Percentiles rank a stretch among this genome's conserved stretches.
Evolutionary conservation across 2,797 vertebrate genomes (phyloP).

Genomic region (Falco peregrinus): DNA sequence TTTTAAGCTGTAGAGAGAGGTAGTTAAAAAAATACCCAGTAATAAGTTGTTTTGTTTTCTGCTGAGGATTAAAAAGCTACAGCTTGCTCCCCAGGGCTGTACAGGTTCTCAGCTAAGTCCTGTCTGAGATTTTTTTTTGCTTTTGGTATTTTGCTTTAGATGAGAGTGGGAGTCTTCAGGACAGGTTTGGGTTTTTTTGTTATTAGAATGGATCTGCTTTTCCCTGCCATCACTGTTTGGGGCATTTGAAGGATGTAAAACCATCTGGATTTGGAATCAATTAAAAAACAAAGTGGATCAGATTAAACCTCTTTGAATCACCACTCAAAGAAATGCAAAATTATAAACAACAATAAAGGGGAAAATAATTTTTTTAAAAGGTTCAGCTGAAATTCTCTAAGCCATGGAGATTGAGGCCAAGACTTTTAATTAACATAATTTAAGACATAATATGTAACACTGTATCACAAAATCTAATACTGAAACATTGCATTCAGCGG

Average conservation of each 20-base stretch:
- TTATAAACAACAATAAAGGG: not conserved
- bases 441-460: not conserved
- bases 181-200: not conserved
- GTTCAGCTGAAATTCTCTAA: not conserved
- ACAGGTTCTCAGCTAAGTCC: not conserved
- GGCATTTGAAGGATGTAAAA: not conserved
- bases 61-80: not conserved
- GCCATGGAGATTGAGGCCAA: not conserved
- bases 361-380: not conserved
- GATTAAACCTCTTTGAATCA: not conserved
- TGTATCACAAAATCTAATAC: not conserved
- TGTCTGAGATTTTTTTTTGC: not conserved
- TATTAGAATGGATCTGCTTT: not conserved
- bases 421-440: not conserved
- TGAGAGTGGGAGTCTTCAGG: not conserved
- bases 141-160: not conserved
- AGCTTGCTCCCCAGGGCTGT: not conserved
- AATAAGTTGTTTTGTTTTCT: not conserved
- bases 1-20: not conserved
- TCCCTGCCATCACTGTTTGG: not conserved
- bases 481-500: not conserved
- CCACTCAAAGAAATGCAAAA: not conserved
- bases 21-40: not conserved
- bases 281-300: not conserved
- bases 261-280: not conserved